Conservation (phyloP, 2,888 invertebrate species). For the Leptinotarsa haldemani region DNA sequence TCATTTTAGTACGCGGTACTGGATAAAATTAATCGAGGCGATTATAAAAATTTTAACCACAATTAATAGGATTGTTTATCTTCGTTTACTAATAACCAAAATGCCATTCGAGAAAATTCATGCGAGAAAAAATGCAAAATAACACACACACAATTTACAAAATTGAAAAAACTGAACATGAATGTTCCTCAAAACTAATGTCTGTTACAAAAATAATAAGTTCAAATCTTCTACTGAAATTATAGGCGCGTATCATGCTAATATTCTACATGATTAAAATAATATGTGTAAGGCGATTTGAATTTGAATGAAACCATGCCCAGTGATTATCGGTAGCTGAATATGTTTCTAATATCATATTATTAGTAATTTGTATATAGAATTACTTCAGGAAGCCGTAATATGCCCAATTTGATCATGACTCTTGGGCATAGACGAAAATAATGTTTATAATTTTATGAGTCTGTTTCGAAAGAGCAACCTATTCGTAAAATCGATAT, state of each 20-base stretch:
- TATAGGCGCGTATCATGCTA: constrained; percentile 14
- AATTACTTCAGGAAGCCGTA: constrained; percentile 41
- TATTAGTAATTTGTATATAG: constrained; percentile 39
- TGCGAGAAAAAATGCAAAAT: neutral
- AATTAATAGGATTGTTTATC: too few species aligned
- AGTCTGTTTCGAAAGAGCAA: neutral
- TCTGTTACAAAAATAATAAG: constrained; percentile 22
- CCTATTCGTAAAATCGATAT: neutral
- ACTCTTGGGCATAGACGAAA: constrained; percentile 22
- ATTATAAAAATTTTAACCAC: too few species aligned
- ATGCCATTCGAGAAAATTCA: too few species aligned
- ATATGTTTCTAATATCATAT: constrained; percentile 41
- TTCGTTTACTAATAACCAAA: neutral
- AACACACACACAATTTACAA: neutral
- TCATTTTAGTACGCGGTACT: too few species aligned
- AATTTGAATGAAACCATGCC: constrained; percentile 22
- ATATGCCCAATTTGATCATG: constrained; percentile 20
- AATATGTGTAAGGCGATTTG: constrained; percentile 21
- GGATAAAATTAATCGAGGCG: too few species aligned
- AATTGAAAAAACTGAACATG: neutral
- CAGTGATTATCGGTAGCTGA: constrained; percentile 43
- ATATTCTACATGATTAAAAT: constrained; percentile 29
- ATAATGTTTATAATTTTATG: constrained; percentile 18
- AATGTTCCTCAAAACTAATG: neutral
- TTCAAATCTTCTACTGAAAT: constrained; percentile 11